A percentile compares a stretch with the other conserved stretches of the same genome.
phyloP scores from a whole-genome alignment of 2,113 vertebrate species.

The Crotophaga sulcirostris region DNA sequence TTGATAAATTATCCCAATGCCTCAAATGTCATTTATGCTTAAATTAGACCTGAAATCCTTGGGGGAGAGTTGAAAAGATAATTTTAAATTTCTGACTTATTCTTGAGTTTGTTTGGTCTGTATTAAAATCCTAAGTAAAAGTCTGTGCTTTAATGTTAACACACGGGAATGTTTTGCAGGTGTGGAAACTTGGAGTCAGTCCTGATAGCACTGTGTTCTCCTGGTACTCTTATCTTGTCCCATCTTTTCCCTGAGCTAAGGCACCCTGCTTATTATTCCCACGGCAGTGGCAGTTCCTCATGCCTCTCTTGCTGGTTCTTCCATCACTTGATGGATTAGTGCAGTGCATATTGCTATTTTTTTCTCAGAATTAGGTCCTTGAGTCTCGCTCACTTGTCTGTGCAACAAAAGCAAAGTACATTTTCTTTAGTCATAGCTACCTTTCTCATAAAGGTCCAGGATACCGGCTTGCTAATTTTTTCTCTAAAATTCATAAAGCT shows the following conservation, averaged over 20 bases:
- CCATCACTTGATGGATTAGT: neutral
- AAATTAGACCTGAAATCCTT: neutral
- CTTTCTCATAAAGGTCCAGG: neutral
- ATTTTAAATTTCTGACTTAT: neutral
- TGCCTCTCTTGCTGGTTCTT: neutral
- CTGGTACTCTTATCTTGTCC: slow-evolving; percentile 5
- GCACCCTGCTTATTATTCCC: slow-evolving; percentile 38
- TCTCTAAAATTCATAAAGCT: neutral
- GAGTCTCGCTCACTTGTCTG: neutral
- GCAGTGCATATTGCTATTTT: neutral
- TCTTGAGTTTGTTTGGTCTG: neutral
- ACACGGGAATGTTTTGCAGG: slow-evolving; percentile 4
- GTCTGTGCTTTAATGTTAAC: neutral
- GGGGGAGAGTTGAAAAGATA: neutral
- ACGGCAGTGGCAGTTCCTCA: neutral
- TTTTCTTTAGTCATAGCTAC: neutral
- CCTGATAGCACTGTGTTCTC: slow-evolving; percentile 1
- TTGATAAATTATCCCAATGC: neutral
- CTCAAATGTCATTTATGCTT: neutral
- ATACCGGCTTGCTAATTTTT: neutral
- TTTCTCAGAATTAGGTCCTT: neutral
- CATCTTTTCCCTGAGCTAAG: neutral
- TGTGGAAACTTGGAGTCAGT: slow-evolving; percentile 40
- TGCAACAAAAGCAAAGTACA: neutral
- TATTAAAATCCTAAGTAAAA: neutral